A percentile compares a stretch with the other conserved stretches of the same genome.
phyloP scores from a whole-genome alignment of 2,113 vertebrate species.

The Solea senegalensis region DNA sequence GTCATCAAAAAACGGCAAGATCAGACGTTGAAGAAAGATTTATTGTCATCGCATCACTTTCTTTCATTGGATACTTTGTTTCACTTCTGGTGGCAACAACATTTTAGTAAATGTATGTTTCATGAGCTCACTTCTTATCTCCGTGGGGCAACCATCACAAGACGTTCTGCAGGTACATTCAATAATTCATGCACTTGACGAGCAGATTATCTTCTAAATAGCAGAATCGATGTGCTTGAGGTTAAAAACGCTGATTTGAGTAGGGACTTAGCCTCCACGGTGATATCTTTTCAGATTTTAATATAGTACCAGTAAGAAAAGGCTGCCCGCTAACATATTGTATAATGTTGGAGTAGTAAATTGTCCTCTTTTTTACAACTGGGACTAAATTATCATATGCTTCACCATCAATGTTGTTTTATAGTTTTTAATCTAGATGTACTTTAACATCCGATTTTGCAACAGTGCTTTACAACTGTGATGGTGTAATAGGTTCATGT shows the following conservation, averaged over 20 bases:
- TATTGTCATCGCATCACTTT: not conserved
- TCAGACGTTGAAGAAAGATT: not conserved
- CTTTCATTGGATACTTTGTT: not conserved
- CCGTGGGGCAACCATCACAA: not conserved
- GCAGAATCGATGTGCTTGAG: not conserved
- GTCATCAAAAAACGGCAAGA: slow-evolving; percentile 5
- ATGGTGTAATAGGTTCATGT: not conserved
- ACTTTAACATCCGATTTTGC: not conserved
- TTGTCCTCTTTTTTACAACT: not conserved
- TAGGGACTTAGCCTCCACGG: not conserved
- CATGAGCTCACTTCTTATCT: not conserved
- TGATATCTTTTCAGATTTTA: not conserved
- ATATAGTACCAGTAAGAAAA: not conserved
- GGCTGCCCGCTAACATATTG: not conserved
- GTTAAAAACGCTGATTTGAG: not conserved
- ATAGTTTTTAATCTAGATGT: not conserved
- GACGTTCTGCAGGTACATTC: not conserved
- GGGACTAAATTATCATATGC: not conserved
- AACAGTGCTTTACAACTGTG: not conserved
- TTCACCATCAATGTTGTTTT: not conserved
- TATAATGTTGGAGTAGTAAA: not conserved
- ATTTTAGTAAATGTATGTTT: not conserved
- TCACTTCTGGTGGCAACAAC: not conserved
- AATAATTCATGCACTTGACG: not conserved
- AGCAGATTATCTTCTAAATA: slow-evolving; percentile 9